phyloP scores from a whole-genome alignment of 2,888 invertebrate genomes.

The Ophion slaviceki region DNA sequence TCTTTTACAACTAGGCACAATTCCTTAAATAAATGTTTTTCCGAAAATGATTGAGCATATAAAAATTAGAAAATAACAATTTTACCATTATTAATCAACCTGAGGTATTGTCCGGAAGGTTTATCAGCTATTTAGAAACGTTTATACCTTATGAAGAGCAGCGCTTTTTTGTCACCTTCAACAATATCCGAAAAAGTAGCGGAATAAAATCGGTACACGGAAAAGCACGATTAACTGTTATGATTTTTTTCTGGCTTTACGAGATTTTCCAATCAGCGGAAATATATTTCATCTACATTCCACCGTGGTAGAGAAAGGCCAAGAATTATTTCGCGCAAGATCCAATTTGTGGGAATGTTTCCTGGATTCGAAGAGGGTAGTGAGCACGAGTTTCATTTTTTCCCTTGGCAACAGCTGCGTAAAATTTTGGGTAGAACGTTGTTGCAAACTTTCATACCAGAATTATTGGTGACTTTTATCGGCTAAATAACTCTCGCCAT shows the following conservation, averaged over 20 bases:
- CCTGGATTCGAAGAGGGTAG: neutral
- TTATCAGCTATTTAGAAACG: neutral
- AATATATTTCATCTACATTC: neutral
- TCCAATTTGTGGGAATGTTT: neutral
- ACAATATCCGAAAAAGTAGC: neutral
- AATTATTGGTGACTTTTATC: neutral
- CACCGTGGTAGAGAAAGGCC: neutral
- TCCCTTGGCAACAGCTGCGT: neutral
- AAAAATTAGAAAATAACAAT: neutral
- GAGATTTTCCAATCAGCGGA: neutral
- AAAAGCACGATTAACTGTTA: neutral
- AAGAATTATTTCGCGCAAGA: neutral
- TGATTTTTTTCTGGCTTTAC: neutral
- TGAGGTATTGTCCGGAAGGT: neutral
- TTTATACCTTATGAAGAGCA: neutral
- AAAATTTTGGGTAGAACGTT: neutral
- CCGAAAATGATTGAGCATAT: neutral
- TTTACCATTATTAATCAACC: neutral
- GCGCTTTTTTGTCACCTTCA: neutral
- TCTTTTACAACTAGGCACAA: too few species aligned
- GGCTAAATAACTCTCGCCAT: neutral
- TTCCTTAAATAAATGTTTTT: neutral
- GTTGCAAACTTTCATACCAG: neutral
- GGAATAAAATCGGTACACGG: neutral
- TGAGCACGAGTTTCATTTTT: neutral